These are phyloP conservation scores for Solea senegalensis DNA, from an alignment of 2,113 vertebrate genomes.

Conservation along the genomic window DNA sequence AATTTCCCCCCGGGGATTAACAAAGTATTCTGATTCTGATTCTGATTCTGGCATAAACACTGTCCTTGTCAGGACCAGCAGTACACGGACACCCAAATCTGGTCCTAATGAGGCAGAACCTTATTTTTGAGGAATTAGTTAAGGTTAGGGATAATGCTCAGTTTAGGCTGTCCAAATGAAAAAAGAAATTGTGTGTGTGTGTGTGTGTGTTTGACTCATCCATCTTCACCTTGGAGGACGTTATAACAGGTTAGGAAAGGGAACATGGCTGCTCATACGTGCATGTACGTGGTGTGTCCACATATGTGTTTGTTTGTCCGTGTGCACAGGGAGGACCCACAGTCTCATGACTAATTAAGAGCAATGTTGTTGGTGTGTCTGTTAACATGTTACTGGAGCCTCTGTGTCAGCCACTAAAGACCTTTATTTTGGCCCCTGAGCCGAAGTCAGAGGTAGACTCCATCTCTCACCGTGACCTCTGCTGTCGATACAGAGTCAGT, in stretches of 20 bases:
- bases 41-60: too few species aligned
- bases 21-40: too few species aligned
- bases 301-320: background rate
- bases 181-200: background rate
- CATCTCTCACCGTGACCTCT: constrained; percentile 58
- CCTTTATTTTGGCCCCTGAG: background rate
- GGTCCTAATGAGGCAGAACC: too few species aligned
- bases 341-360: constrained; percentile 56
- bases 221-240: too few species aligned
- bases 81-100: too few species aligned
- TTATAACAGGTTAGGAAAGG: background rate
- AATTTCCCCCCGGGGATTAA: too few species aligned
- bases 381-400: constrained; percentile 36
- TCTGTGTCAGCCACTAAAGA: constrained; percentile 6
- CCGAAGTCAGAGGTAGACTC: constrained; percentile 41
- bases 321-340: constrained; percentile 13
- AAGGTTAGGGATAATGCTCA: too few species aligned
- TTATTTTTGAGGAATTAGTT: too few species aligned
- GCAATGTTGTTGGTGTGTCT: constrained; percentile 23
- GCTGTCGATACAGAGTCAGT: constrained; percentile 53
- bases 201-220: background rate
- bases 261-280: constrained; percentile 2
- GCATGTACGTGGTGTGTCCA: constrained; percentile 10
- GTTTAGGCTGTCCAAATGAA: too few species aligned
- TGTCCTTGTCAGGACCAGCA: too few species aligned